phyloP scores from a whole-genome alignment of 2,113 vertebrate species.

The Leptobrachium ailaonicum region DNA sequence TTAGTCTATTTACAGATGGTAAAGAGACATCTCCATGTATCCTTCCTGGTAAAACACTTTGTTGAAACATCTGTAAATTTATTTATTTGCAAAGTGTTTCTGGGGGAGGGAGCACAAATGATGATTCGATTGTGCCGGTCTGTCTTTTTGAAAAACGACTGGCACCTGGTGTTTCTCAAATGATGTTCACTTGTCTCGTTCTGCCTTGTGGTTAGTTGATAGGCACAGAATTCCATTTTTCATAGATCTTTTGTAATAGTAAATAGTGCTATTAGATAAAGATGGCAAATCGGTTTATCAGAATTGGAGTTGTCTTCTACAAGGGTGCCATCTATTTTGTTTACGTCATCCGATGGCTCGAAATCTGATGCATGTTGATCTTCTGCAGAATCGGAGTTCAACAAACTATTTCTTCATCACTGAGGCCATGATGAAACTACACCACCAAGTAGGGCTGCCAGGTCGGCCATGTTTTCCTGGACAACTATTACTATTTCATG shows the following conservation, averaged over 20 bases:
- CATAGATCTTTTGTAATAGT: neutral
- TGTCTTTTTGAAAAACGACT: neutral
- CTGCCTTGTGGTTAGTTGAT: neutral
- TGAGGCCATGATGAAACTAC: too few species aligned
- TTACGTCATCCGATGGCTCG: neutral
- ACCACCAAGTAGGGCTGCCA: too few species aligned
- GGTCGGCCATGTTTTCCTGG: too few species aligned
- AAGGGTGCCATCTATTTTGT: neutral
- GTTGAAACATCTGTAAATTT: too few species aligned
- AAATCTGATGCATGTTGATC: neutral
- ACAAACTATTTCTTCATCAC: neutral
- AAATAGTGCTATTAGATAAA: neutral
- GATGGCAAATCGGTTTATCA: neutral
- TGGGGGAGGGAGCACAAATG: neutral
- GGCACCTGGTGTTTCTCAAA: neutral
- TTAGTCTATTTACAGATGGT: neutral
- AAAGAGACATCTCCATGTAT: neutral
- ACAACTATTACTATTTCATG: too few species aligned
- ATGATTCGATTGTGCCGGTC: neutral
- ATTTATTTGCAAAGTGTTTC: neutral
- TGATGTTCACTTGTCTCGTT: neutral
- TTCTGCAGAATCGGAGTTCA: neutral
- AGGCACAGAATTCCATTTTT: neutral
- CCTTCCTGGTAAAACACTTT: too few species aligned
- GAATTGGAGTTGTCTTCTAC: neutral